Base-by-base conservation (phyloP, 2,888 invertebrate species). In the Hypolimnas misippus region DNA sequence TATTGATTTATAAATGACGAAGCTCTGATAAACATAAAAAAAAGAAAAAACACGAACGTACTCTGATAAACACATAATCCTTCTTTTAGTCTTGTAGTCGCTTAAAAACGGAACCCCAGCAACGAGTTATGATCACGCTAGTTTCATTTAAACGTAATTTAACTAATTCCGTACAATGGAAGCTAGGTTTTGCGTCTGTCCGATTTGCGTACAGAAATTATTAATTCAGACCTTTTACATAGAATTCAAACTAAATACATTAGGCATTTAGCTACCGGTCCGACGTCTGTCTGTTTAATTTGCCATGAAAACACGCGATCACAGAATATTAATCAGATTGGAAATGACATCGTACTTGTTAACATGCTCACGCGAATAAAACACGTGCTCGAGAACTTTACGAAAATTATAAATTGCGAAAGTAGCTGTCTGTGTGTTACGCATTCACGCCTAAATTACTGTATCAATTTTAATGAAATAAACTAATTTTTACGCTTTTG, bases 271-370 rank as follows among this genome's bases (percentile, higher is more conserved):
- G 75, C 71, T 72, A 66, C 66, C 64, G 76, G 75, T 77, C n/a
- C n/a, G n/a, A n/a, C 65, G 69, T 68, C 73, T 73, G 80, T 82
- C 82, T 79, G 83, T 73, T 82, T 83, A 85, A 86, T 86, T 85
- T 82, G 78, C 81, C 82, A 81, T 83, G 84, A 83, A 82, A 85
- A 82, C 85, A 85, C 81, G 83, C 81, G 77, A 82, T 76, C 65
- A 38, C 35, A 56, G 62, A 63, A 51, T 46, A 44, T 54, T 57
- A 62, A 59, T 62, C 57, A 78, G 63, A 54, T 59, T 64, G 60
- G 64, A 66, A 64, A 69, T 62, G 69, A 66, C 68, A 66, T 61
- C 59, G 54, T 29, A 33, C 55, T 69, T 68, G 68, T 69, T 66
- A 68, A 68, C 74, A 70, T 63, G 19, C 74, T 21, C 50, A 49